These are phyloP conservation scores for Dicyrtoma fusca DNA, from an alignment of 2,888 invertebrate species.

Conservation along the genomic window DNA sequence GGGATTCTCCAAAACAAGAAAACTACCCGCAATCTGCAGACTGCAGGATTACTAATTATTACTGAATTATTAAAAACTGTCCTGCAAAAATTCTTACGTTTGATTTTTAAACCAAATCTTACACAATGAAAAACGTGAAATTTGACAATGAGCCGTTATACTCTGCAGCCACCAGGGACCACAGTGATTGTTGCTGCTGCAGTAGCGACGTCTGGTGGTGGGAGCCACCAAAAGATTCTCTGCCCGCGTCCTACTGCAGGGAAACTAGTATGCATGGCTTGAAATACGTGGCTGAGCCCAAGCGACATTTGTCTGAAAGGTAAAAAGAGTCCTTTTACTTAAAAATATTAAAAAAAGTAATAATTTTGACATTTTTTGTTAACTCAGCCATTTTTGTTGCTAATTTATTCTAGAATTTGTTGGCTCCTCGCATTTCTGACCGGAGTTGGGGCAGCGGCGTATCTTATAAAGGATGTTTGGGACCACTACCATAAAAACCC, in stretches of 20 bases:
- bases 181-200: background rate
- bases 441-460: conserved; percentile 32
- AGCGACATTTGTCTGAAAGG: conserved; percentile 44
- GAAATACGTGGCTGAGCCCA: conserved; percentile 46
- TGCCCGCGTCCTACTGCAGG: conserved; percentile 39
- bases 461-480: conserved; percentile 45
- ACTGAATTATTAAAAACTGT: too few relatives aligned
- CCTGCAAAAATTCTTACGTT: too few relatives aligned
- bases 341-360: too few relatives aligned
- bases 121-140: too few relatives aligned
- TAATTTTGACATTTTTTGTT: background rate
- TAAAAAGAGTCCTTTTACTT: background rate
- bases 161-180: background rate
- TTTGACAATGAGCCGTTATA: too few relatives aligned
- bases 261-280: conserved; percentile 51
- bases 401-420: conserved; percentile 42
- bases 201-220: conserved; percentile 5
- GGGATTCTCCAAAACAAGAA: too few relatives aligned
- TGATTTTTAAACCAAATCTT: too few relatives aligned
- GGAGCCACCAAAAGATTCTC: conserved; percentile 36
- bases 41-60: too few relatives aligned
- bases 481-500: conserved; percentile 48
- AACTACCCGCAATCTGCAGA: too few relatives aligned
- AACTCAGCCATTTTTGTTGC: too few relatives aligned
- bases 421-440: conserved; percentile 44